Conservation (phyloP, 2,113 vertebrate species). For the Galeopterus variegatus region DNA sequence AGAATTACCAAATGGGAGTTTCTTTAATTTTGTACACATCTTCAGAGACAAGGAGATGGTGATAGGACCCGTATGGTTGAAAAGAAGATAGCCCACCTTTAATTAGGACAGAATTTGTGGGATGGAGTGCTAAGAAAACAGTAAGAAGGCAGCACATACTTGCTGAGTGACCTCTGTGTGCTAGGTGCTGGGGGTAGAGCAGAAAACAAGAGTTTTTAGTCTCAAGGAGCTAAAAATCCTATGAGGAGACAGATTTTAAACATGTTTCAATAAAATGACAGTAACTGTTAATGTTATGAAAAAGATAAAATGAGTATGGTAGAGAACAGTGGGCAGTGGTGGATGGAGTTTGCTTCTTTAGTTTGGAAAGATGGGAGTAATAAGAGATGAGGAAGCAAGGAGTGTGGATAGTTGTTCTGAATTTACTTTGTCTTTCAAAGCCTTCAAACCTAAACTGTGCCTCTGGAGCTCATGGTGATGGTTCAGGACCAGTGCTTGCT, state of each 20-base stretch:
- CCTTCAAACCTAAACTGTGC: background rate
- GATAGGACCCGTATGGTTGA: background rate
- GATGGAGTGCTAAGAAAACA: background rate
- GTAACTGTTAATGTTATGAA: background rate
- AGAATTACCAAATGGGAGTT: slow-evolving; percentile 1
- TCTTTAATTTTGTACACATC: background rate
- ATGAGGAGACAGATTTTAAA: slow-evolving; percentile 10
- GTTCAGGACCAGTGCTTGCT: background rate
- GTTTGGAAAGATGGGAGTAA: background rate
- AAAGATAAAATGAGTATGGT: background rate
- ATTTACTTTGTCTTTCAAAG: background rate
- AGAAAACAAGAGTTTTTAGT: slow-evolving; percentile 34
- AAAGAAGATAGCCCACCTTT: background rate
- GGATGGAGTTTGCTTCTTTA: background rate
- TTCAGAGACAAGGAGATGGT: background rate
- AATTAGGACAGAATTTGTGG: background rate
- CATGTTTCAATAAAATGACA: background rate
- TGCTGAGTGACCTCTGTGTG: background rate
- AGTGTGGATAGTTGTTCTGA: background rate
- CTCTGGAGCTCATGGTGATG: background rate
- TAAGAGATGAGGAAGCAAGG: background rate
- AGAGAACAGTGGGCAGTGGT: background rate
- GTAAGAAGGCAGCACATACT: background rate
- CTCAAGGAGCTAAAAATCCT: background rate
- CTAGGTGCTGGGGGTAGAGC: background rate